Evolutionary conservation across 37 sponge, comb jelly and placozoan species (phyloP), one percentile per base, ranked within the genome.

Genomic region (Crambe crambe): DNA sequence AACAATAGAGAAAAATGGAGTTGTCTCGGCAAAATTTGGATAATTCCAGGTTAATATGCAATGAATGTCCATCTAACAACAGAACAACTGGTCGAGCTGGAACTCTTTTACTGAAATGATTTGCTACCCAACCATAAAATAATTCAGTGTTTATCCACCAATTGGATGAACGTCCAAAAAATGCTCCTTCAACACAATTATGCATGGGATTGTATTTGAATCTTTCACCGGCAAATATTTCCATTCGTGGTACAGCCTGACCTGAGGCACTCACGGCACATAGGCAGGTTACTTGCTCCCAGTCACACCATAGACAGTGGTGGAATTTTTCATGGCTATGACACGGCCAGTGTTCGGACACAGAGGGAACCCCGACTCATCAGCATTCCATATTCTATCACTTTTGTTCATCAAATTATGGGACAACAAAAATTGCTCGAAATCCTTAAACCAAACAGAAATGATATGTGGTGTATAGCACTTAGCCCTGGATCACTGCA

Each of bases 141-240:
- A 85, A 35, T 70, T 85, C 78, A 40, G 85, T 77, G 59, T 30
- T 35, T 9, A 85, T 85, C 85, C 85, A 85, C 21, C 85, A 78
- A 60, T 69, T 78, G 2, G 39, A 36, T 38, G 78, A 77, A 15
- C 44, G 66, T 20, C 87, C 81, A 80, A 80, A 80, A 61, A 80
- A 87, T 23, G 87, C 58, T 2, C 87, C 87, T 20, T 36, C 51
- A 2, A 87, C 71, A 1, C 77, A 30, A 12, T 47, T 62, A 18
- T 80, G 60, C 60, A 87, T 56, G 2, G 81, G 87, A 68, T 87
- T 80, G 54, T 75, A 80, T n/a, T 18, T 6, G 54, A 80, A 80
- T 1, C 81, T 37, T 22, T 54, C 23, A 0, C 87, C 87, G 1
- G 87, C 41, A 72, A 77, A 85, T 3, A 85, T 77, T 21, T 85